phyloP scores from a whole-genome alignment of 2,888 invertebrate genomes.

The Noctua fimbriata region DNA sequence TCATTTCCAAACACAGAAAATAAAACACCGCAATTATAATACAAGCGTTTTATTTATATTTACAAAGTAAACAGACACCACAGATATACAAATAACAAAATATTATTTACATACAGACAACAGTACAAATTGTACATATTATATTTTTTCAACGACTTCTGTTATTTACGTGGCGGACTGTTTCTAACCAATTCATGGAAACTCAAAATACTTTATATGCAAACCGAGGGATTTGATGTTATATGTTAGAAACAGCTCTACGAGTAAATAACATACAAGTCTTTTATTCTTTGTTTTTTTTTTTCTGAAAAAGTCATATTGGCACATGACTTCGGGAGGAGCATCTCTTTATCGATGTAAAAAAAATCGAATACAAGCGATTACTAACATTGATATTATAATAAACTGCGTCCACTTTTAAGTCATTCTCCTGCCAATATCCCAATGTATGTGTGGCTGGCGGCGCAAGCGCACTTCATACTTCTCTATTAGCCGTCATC shows the following conservation, averaged over 20 bases:
- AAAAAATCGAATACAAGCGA: conserved; percentile 3
- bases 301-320: conserved; percentile 50
- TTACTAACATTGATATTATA: not conserved
- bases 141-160: conserved; percentile 19
- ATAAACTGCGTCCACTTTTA: not conserved
- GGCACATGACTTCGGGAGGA: conserved; percentile 49
- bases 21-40: conserved; percentile 35
- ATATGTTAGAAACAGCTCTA: not conserved
- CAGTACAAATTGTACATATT: conserved; percentile 58
- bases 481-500: not conserved
- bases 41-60: conserved; percentile 66
- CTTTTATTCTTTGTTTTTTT: not conserved
- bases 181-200: not conserved
- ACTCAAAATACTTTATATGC: not conserved
- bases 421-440: not conserved
- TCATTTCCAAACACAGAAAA: conserved; percentile 1
- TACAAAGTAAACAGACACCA: conserved; percentile 57
- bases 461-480: too few species aligned
- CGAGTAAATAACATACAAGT: not conserved
- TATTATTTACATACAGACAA: conserved; percentile 63
- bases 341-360: not conserved
- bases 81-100: conserved; percentile 62
- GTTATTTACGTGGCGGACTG: not conserved
- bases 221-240: not conserved
- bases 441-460: not conserved